A percentile compares a stretch with the other conserved stretches of the same genome.
Conservation (phyloP, 2,797 vertebrate species). For the Thunnus albacares region DNA sequence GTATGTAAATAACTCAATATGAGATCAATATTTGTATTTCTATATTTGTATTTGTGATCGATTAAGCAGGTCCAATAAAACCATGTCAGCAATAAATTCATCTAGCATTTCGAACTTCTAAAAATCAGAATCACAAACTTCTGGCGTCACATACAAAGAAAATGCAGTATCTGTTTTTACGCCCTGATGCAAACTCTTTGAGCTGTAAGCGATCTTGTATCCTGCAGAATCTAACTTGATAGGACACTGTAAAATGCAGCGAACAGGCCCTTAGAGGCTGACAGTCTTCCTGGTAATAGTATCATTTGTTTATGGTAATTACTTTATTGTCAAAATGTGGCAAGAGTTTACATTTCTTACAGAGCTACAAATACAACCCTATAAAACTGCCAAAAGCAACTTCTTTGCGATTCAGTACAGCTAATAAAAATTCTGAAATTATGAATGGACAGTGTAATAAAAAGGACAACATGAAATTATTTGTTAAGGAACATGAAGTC, state of each 20-base stretch:
- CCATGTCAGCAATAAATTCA: background rate
- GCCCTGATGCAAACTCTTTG: background rate
- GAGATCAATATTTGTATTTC: background rate
- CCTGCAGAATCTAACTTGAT: conserved; percentile 30
- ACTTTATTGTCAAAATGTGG: conserved; percentile 68
- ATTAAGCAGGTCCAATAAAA: background rate
- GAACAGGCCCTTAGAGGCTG: conserved; percentile 41
- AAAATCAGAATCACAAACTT: background rate
- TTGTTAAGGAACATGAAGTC: conserved; percentile 69
- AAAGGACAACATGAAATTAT: conserved; percentile 66
- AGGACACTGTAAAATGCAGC: conserved; percentile 10
- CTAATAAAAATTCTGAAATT: conserved; percentile 59
- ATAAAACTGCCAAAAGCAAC: conserved; percentile 64
- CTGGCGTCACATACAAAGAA: background rate
- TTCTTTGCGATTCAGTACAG: conserved; percentile 54
- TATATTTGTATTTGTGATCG: background rate
- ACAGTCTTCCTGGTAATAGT: conserved; percentile 54
- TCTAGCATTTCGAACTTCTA: background rate
- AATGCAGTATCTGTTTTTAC: background rate
- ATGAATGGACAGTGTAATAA: conserved; percentile 62
- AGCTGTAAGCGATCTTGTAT: conserved; percentile 29
- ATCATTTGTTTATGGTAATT: conserved; percentile 76
- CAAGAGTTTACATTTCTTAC: conserved; percentile 58
- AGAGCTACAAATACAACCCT: conserved; percentile 50
- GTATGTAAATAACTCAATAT: background rate